Conservation (phyloP, 2,113 vertebrate genomes). For the Apeltes quadracus region DNA sequence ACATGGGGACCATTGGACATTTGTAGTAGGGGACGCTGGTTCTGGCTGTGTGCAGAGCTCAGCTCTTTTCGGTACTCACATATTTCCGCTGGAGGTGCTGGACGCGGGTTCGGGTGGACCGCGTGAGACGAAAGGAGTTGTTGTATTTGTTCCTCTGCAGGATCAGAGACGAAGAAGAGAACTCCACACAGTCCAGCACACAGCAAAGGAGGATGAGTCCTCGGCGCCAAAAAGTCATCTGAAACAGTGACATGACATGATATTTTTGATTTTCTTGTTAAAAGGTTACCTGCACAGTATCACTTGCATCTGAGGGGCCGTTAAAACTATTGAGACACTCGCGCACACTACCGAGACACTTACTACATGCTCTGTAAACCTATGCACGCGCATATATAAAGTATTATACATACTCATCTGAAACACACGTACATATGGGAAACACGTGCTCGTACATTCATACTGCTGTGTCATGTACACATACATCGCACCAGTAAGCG, state of each 20-base stretch:
- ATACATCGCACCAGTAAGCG: no score
- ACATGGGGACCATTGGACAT: not conserved
- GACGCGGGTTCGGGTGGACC: slow-evolving; percentile 60
- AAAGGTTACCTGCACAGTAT: not conserved
- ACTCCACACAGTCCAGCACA: slow-evolving; percentile 39
- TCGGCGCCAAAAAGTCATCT: slow-evolving; percentile 69
- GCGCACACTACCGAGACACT: no score
- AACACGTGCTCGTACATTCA: no score
- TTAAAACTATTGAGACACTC: no score
- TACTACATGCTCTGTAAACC: no score
- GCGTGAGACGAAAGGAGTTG: slow-evolving; percentile 66
- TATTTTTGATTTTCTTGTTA: no score
- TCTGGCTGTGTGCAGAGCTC: not conserved
- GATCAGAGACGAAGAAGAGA: slow-evolving; percentile 2
- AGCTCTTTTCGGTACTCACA: slow-evolving; percentile 52
- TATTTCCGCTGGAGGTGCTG: slow-evolving; percentile 69
- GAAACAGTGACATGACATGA: slow-evolving; percentile 26
- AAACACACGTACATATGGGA: no score
- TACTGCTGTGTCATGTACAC: no score
- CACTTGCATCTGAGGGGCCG: slow-evolving; percentile 4
- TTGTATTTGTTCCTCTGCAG: slow-evolving; percentile 46
- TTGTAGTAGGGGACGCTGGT: not conserved
- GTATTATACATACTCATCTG: no score
- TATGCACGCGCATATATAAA: no score
- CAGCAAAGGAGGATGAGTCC: slow-evolving; percentile 51